Percentiles rank a stretch among this genome's conserved stretches.
Evolutionary conservation across 2,888 invertebrate species (phyloP).

Genomic region (Erpobdella octoculata): DNA sequence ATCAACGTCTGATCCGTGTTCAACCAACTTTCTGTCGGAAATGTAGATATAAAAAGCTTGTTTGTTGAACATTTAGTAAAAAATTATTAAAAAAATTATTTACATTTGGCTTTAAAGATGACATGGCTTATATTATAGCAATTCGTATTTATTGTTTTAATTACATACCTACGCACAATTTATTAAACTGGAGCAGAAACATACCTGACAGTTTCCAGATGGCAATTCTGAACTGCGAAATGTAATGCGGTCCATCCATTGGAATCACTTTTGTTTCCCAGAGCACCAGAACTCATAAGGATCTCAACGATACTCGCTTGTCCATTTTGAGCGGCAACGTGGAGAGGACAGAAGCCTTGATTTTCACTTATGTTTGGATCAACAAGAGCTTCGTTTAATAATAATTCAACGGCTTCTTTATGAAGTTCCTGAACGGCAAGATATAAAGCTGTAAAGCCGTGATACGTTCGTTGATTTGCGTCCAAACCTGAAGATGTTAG

Average conservation of each 20-base stretch:
- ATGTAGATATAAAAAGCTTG: not conserved
- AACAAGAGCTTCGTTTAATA: slow-evolving; percentile 31
- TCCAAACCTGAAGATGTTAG: slow-evolving; percentile 31
- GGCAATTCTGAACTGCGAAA: slow-evolving; percentile 36
- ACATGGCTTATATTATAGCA: too few species aligned
- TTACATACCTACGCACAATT: too few species aligned
- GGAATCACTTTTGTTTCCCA: slow-evolving; percentile 31
- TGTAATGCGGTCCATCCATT: slow-evolving; percentile 38
- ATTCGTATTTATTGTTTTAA: too few species aligned
- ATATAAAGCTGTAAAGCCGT: slow-evolving; percentile 37
- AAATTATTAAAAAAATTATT: not conserved
- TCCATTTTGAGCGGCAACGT: slow-evolving; percentile 35
- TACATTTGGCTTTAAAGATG: too few species aligned
- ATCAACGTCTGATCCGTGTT: slow-evolving; percentile 36
- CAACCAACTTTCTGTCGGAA: slow-evolving; percentile 30
- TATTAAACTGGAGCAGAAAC: too few species aligned
- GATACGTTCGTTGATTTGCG: slow-evolving; percentile 37
- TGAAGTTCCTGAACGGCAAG: slow-evolving; percentile 34
- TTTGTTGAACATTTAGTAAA: not conserved
- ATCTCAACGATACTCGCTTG: slow-evolving; percentile 28
- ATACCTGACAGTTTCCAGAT: slow-evolving; percentile 12
- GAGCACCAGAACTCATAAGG: slow-evolving; percentile 30
- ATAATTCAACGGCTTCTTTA: slow-evolving; percentile 29
- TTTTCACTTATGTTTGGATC: slow-evolving; percentile 37
- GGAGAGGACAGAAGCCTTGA: slow-evolving; percentile 37